These are phyloP conservation scores for Apostichopus leukothele DNA, from an alignment of 53 echinoderm and acorn worm species.

Conservation along the genomic window DNA sequence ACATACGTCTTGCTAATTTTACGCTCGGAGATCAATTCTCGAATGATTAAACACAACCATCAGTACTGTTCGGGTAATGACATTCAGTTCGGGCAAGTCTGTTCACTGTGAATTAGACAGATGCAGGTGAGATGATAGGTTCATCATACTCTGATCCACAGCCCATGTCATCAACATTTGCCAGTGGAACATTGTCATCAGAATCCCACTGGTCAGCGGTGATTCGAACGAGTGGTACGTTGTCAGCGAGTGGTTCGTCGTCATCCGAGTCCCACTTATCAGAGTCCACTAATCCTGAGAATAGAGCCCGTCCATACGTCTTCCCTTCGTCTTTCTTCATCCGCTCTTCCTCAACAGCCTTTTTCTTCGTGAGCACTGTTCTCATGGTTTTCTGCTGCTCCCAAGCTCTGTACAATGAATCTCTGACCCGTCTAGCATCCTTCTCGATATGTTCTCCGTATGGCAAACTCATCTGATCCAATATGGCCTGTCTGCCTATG, in stretches of 20 bases:
- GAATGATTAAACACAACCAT: no score
- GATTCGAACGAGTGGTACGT: slow-evolving; percentile 19
- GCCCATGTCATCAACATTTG: neutral
- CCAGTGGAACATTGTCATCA: neutral
- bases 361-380: slow-evolving; percentile 23
- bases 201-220: neutral
- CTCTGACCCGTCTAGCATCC: slow-evolving; percentile 8
- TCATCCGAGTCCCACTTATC: slow-evolving; percentile 41
- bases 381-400: slow-evolving; percentile 26
- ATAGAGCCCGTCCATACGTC: slow-evolving; percentile 30
- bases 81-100: no score
- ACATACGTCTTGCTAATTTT: no score
- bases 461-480: slow-evolving; percentile 14
- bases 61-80: no score
- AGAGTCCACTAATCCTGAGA: slow-evolving; percentile 30
- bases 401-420: slow-evolving; percentile 34
- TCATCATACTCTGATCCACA: neutral
- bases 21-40: no score
- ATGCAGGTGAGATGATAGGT: no score
- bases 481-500: slow-evolving; percentile 5
- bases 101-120: no score
- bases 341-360: slow-evolving; percentile 23
- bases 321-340: slow-evolving; percentile 25
- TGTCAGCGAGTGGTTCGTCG: slow-evolving; percentile 32
- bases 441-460: slow-evolving; percentile 25